Evolutionary conservation across 2,113 vertebrate genomes (phyloP).

Genomic region (Eublepharis macularius): DNA sequence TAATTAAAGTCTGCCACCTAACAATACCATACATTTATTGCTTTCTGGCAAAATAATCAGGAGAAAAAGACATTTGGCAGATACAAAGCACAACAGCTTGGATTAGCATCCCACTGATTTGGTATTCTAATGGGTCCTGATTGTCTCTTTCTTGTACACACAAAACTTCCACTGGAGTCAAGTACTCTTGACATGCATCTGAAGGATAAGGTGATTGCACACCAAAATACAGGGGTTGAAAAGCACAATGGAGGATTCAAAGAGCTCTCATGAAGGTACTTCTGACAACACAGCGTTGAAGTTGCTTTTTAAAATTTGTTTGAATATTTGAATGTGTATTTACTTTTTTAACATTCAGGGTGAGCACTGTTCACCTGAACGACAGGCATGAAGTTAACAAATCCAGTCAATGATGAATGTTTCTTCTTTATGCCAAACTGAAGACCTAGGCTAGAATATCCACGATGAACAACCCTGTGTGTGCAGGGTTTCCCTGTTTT

Average conservation of each 20-base stretch:
- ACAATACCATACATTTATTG: fast-evolving
- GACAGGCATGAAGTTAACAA: background rate
- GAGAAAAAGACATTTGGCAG: fast-evolving
- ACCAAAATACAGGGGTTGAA: background rate
- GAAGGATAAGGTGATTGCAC: background rate
- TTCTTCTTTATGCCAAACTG: background rate
- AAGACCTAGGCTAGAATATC: background rate
- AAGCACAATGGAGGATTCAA: fast-evolving
- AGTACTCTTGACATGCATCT: background rate
- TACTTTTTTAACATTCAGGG: slow-evolving; percentile 5
- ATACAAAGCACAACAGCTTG: background rate
- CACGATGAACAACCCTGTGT: background rate
- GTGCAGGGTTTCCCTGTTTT: background rate
- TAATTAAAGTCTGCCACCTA: background rate
- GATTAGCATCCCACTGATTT: fast-evolving
- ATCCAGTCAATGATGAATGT: fast-evolving
- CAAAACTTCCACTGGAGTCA: fast-evolving
- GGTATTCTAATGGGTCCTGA: fast-evolving
- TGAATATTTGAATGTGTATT: background rate
- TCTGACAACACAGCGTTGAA: fast-evolving
- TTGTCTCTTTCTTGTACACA: fast-evolving
- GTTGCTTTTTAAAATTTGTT: fast-evolving
- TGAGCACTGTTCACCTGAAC: background rate
- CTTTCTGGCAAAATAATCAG: background rate
- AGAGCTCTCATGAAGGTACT: background rate